Evolutionary conservation across 2,888 invertebrate genomes (phyloP), one percentile per base, ranked within the genome.

Genomic region (Halocaridina rubra): DNA sequence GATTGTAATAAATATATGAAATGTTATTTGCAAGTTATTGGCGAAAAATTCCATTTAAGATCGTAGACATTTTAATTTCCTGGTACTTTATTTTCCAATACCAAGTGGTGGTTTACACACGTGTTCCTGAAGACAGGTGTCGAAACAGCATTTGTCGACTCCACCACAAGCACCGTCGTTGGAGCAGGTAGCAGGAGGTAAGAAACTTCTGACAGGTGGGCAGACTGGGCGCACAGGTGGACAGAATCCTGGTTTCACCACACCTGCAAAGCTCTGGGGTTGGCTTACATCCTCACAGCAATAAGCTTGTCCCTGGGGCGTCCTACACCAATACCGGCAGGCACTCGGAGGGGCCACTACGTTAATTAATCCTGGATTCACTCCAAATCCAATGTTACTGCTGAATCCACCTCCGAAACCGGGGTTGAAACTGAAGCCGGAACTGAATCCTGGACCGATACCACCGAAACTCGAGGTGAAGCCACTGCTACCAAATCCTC

Each of bases 111-210:
- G 29, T 29, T 85, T 85, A 39, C 85, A 85, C 10, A 67, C 75
- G 67, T 81, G 85, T 10, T 85, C 64, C 1, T 57, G 10, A 19
- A 85, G 77, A 71, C 85, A 85, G 24, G 61, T 81, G 71, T 85
- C 85, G 57, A 78, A 85, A 53, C 85, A 85, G 78, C 85, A 85
- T 57, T 85, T 85, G 78, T 85, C 78, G 10, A 69, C 19, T 0
- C 85, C 85, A 10, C n/a, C 16, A 33, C 85, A 85, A 24, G 78
- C 16, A 24, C 71, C 75, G 67, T 85, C 85, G 57, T 76, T 81
- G 74, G 69, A 76, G 39, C 85, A 85, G 39, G 57, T 10, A 19
- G 32, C 27, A 3, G 82, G 82, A 16, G 78, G 53, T 3, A 16
- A 16, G 22, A 19, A 32, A 16, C n/a, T 27, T n/a, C 27, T 24